Conservation (phyloP, 2,113 vertebrate species). For the Microtus oregoni region DNA sequence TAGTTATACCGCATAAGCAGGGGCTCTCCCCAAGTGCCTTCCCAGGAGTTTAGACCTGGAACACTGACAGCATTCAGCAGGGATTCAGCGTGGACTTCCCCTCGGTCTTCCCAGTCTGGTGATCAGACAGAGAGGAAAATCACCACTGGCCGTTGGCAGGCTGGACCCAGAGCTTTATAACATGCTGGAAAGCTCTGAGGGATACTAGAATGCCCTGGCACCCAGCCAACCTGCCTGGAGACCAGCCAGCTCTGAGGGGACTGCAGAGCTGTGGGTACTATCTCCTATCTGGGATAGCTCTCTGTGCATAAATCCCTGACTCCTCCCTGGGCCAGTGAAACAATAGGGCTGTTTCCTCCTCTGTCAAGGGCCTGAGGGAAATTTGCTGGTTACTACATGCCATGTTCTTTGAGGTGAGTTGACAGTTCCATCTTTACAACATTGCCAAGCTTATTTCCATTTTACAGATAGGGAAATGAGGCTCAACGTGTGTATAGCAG, state of each 20-base stretch:
- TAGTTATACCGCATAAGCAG: not conserved
- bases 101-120: not conserved
- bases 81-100: slow-evolving; percentile 20
- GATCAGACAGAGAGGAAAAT: slow-evolving; percentile 59
- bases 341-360: not conserved
- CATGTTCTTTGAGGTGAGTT: not conserved
- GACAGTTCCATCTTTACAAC: not conserved
- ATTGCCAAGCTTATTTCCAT: not conserved
- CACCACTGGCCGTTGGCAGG: not conserved
- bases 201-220: slow-evolving; percentile 51
- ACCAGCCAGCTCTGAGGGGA: not conserved
- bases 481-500: not conserved
- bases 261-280: not conserved
- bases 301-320: not conserved
- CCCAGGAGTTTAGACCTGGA: not conserved
- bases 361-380: not conserved
- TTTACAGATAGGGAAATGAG: not conserved
- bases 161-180: slow-evolving; percentile 34
- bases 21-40: not conserved
- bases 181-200: not conserved
- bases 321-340: not conserved
- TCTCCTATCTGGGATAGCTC: not conserved
- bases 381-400: not conserved
- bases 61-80: slow-evolving; percentile 13
- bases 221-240: not conserved